A percentile compares a stretch with the other conserved stretches of the same genome.
Evolutionary conservation across 2,888 invertebrate genomes (phyloP).

Genomic region (Opisthograptis luteolata): DNA sequence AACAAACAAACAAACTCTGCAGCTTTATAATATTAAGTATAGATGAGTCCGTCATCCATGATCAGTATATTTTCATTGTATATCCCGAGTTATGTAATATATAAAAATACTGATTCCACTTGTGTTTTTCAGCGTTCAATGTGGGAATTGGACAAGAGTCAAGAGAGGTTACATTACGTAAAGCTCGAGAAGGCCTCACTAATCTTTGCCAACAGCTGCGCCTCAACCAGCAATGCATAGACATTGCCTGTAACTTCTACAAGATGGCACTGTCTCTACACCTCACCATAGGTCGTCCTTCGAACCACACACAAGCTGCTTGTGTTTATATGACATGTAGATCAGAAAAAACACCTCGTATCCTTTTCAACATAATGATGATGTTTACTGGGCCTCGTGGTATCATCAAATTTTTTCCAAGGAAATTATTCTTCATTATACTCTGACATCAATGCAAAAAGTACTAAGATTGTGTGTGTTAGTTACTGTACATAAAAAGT

Average conservation of each 20-base stretch:
- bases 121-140: conserved; percentile 88
- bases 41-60: no score
- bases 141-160: conserved; percentile 94
- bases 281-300: conserved; percentile 95
- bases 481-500: no score
- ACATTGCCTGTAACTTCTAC: conserved; percentile 97
- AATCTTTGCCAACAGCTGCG: conserved; percentile 93
- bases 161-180: conserved; percentile 94
- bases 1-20: no score
- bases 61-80: no score
- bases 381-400: no score
- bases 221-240: conserved; percentile 95
- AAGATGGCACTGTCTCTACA: conserved; percentile 94
- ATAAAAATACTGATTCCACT: no score
- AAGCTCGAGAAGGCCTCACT: conserved; percentile 93
- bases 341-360: conserved; percentile 97
- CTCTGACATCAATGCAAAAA: no score
- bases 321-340: conserved; percentile 99
- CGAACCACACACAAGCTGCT: conserved; percentile 96
- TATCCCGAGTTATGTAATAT: no score
- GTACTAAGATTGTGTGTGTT: no score
- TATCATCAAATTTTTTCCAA: no score
- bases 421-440: no score
- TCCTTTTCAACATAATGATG: conserved; percentile 75
- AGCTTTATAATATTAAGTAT: no score